Percentiles rank a stretch among this genome's conserved stretches.
Evolutionary conservation across 53 echinoderm and acorn worm genomes (phyloP).

Genomic region (Astropecten irregularis): DNA sequence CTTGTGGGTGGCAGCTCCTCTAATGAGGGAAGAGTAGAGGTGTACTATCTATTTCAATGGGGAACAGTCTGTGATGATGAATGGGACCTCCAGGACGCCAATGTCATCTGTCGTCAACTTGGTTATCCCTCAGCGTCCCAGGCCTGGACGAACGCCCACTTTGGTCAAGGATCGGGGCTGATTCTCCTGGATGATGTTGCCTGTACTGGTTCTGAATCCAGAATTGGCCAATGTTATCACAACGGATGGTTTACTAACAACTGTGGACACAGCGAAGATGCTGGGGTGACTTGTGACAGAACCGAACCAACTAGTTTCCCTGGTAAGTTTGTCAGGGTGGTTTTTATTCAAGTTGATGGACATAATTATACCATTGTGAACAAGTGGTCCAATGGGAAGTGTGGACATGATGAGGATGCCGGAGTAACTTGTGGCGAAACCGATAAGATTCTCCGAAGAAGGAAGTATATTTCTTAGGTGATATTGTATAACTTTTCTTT

Average conservation of each 20-base stretch:
- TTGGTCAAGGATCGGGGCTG: constrained; percentile 6
- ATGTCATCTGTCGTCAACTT: neutral
- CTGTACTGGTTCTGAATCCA: too few relatives aligned
- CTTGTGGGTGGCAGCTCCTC: neutral
- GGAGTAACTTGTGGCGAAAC: neutral
- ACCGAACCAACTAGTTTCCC: too few relatives aligned
- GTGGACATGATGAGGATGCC: constrained; percentile 44
- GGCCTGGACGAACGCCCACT: neutral
- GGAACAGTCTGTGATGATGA: neutral
- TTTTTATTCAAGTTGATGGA: too few relatives aligned
- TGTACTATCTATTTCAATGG: neutral
- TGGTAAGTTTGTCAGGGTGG: too few relatives aligned
- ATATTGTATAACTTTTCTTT: too few relatives aligned
- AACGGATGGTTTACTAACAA: too few relatives aligned
- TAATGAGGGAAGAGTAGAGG: neutral
- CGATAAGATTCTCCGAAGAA: too few relatives aligned
- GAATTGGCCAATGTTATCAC: too few relatives aligned
- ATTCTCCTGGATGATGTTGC: neutral
- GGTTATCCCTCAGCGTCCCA: neutral
- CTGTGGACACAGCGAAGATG: too few relatives aligned
- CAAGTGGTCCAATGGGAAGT: neutral
- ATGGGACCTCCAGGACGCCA: neutral
- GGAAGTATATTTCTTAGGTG: neutral
- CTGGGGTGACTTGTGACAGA: too few relatives aligned
- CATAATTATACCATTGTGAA: too few relatives aligned